Evolutionary conservation across 1,140 invertebrate species (phyloP), one percentile per base, ranked within the genome.

Genomic region (Lepidurus arcticus): DNA sequence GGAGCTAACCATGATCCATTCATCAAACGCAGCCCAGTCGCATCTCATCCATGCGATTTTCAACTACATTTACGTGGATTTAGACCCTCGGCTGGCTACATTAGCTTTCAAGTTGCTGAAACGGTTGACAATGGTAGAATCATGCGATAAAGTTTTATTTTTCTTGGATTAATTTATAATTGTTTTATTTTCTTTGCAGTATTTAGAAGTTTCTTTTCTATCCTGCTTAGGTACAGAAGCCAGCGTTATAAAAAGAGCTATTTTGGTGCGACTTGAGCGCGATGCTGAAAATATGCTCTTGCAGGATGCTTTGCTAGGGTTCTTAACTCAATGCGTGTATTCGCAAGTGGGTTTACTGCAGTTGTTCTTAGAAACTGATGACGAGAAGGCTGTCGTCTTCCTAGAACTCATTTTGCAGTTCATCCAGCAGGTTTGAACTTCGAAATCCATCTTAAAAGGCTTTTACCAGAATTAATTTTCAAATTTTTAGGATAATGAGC

Each of bases 111-210:
- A 21, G 53, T 16, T 65, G 13, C 53, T 65, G 5, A 65, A 65
- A 16, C 53, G 53, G 53, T n/a, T 65, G n/a, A 65, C 53, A 65
- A 65, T 21, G 21, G 53, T 65, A 65, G 21, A 65, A 65, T 65
- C 47, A n/a, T 47, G 4, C 45, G 9, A 47, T 47, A 1, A 11
- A 16, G 3, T 16, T 47, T 47, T 47, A 47, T 34, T 34, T 34
- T 34, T 34, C 26, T 34, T 34, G 26, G 45, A 47, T 11, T 47
- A 47, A 47, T 47, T 47, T 47, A 34, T 47, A 16, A 65, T 65
- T 65, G 6, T 65, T 21, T 65, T 65, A 5, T 16, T 47, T 47
- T 16, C 10, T 65, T 11, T n/a, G 21, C 13, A 65, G 53, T 65
- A 65, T 21, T n/a, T 65, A 21, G 53, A 65, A 21, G 53, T 65